Base-by-base conservation (phyloP, 2,888 invertebrate genomes). In the Cataglyphis altisquamis region DNA sequence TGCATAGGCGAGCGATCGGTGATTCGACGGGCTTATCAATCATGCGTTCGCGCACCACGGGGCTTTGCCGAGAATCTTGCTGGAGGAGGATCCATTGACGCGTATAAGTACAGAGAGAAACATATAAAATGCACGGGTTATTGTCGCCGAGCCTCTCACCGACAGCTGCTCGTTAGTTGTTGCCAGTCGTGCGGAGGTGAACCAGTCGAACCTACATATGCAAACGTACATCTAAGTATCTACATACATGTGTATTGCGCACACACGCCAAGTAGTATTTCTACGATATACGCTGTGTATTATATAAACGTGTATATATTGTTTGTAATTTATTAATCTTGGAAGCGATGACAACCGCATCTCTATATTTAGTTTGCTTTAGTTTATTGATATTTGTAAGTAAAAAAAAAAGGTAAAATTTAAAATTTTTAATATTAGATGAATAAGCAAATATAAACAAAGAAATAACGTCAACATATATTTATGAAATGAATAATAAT, bases 91-190 rank as follows among this genome's bases (percentile, higher is more conserved):
- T 84, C 82, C 81, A 84, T 78, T 88, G 88, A 84, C 78, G 88
- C 83, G 72, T 66, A 25, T 85, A 74, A 82, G 81, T 86, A 83
- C 86, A 84, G 77, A 81, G 80, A 66, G 70, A 88, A 89, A 89
- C 86, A 90, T 91, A 91, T 91, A 92, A 92, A 91, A 92, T 91
- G 87, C 91, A 91, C 88, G 90, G 91, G 90, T 92, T 92, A 92
- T 92, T 92, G 92, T 93, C 92, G 92, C 92, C 87, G 87, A 88
- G 89, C 84, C 89, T 87, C 87, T 90, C 88, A 91, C 91, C 89
- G 91, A 91, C 92, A 91, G 91, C 89, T 90, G 90, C 92, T 92
- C 91, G 91, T 92, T 92, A 92, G 92, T 91, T 89, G 91, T 92
- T 91, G 88, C 90, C 88, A 85, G 89, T 84, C 86, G 70, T 55